Evolutionary conservation across 2,888 invertebrate species (phyloP), one percentile per base, ranked within the genome.

Genomic region (Harpalus rufipes): DNA sequence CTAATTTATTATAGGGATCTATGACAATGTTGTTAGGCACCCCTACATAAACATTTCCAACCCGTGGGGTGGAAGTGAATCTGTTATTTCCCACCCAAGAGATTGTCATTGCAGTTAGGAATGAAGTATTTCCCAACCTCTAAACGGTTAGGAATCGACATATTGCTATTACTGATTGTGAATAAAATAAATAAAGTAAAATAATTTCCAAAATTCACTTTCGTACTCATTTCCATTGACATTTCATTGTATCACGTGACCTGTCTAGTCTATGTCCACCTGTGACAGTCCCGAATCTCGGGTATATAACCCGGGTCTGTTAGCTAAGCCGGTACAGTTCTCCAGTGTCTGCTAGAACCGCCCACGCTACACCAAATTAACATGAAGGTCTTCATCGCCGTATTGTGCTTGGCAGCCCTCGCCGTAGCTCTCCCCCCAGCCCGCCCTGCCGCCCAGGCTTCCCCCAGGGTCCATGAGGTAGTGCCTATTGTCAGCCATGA

Each of bases 401-500:
- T 80, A 39, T 14, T 81, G 51, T 86, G 80, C 81, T 44, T 86
- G 7, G 85, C 85, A 12, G 85, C 80, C 10, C 78, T 82, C 8
- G 86, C 78, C 41, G 72, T 79, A 4, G 86, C 85, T 56, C 86
- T 91, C 90, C 91, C 90, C 7, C 91, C 91, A 6, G 86, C 84
- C 21, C 86, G 91, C 90, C 91, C 91, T 7, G 72, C 76, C 7
- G 86, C 81, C 41, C 59, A 74, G 10, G 86, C 85, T 25, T 86
- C 91, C 90, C 91, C 90, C 7, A 90, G 7, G 91, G 91, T 41
- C 85, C 51, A 78, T 56, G 86, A 87, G 7, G 61, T 84, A 12
- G 83, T 93, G 85, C 92, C 93, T 1, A 93, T 93, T 85, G 87
- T 93, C 81, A 90, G 91, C 21, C 92, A 92, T 85, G 92, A 93